Evolutionary conservation across 2,888 invertebrate species (phyloP).

Genomic region (Hemaris fuciformis): DNA sequence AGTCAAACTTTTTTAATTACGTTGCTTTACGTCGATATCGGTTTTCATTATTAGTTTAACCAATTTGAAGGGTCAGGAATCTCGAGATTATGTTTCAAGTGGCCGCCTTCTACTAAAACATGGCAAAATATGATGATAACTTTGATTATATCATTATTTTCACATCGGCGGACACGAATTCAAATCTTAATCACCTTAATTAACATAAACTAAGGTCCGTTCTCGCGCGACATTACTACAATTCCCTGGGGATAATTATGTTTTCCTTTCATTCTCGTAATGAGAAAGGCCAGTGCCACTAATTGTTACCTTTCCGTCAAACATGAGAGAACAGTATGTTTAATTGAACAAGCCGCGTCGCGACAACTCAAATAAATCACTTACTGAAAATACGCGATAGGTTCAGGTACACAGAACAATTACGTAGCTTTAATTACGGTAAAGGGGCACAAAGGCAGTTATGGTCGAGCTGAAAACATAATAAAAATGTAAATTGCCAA

Average conservation of each 20-base stretch:
- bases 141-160: neutral
- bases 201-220: neutral
- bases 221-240: neutral
- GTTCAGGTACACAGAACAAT: slow-evolving; percentile 3
- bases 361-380: neutral
- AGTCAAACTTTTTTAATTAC: slow-evolving; percentile 48
- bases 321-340: neutral
- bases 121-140: neutral
- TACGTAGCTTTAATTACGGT: slow-evolving; percentile 24
- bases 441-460: slow-evolving; percentile 38
- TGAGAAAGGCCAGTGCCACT: neutral
- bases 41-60: slow-evolving; percentile 24
- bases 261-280: neutral
- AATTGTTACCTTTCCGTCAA: neutral
- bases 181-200: neutral
- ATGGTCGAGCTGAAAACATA: slow-evolving; percentile 36
- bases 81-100: slow-evolving; percentile 25
- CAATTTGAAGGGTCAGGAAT: slow-evolving; percentile 23
- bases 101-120: neutral
- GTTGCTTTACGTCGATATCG: slow-evolving; percentile 36
- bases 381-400: neutral
- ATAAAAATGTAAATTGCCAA: slow-evolving; percentile 54
- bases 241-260: neutral
- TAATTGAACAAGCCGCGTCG: neutral
- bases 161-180: neutral